These are phyloP conservation scores for Spodoptera picta DNA, from an alignment of 2,888 invertebrate species.

Conservation along the genomic window DNA sequence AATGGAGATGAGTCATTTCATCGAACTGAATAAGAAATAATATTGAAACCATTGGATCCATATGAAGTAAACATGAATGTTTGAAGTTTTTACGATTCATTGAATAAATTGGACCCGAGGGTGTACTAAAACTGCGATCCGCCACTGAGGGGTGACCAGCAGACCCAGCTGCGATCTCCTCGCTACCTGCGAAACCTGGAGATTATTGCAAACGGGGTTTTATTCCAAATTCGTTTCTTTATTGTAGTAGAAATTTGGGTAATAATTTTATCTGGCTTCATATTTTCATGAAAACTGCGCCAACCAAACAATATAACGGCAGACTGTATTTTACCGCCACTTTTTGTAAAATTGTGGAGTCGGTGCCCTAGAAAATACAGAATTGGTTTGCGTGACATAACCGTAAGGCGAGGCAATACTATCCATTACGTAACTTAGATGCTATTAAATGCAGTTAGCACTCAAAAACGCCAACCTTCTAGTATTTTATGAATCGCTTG, in stretches of 20 bases:
- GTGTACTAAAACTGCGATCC: no score
- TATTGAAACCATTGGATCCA: slow-evolving; percentile 13
- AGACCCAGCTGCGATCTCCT: no score
- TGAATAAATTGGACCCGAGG: neutral
- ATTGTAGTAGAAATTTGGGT: no score
- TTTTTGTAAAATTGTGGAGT: neutral
- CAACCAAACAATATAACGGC: neutral
- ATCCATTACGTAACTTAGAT: slow-evolving; percentile 12
- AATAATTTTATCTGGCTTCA: neutral
- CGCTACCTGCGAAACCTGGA: no score
- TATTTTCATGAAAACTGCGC: neutral
- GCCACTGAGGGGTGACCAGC: no score
- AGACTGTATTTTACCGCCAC: neutral
- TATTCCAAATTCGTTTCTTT: no score
- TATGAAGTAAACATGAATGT: slow-evolving; percentile 10
- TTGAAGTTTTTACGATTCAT: slow-evolving; percentile 8
- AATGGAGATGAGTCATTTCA: slow-evolving; percentile 30
- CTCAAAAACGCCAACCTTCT: slow-evolving; percentile 3
- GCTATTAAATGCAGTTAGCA: slow-evolving; percentile 8
- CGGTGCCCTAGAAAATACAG: slow-evolving; percentile 1
- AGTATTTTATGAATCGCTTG: slow-evolving; percentile 1
- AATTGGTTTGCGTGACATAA: slow-evolving; percentile 1
- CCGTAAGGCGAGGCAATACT: neutral
- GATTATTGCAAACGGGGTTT: no score
- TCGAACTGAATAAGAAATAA: slow-evolving; percentile 25